phyloP scores from a whole-genome alignment of 2,797 vertebrate species.

The Microhierax caerulescens region DNA sequence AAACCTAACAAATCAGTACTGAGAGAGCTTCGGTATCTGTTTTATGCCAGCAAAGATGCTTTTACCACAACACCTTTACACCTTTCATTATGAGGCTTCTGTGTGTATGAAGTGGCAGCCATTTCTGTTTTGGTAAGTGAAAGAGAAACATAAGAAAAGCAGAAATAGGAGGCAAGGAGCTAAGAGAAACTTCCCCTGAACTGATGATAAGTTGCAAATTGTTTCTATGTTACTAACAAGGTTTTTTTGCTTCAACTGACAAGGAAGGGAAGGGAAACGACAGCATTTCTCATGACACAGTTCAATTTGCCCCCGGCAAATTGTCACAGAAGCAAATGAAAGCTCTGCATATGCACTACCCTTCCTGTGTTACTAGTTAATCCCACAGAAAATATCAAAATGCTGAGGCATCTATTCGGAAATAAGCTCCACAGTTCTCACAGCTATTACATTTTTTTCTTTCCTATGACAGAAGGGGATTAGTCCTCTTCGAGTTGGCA shows the following conservation, averaged over 20 bases:
- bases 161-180: neutral
- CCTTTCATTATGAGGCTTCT: constrained; percentile 10
- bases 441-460: constrained; percentile 11
- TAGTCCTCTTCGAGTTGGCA: neutral
- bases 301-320: neutral
- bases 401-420: constrained; percentile 54
- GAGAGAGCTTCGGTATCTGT: neutral
- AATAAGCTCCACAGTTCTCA: constrained; percentile 11
- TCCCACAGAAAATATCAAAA: constrained; percentile 53
- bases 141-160: neutral
- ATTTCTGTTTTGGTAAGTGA: neutral
- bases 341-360: constrained; percentile 45
- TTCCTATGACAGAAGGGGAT: neutral
- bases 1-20: constrained; percentile 24
- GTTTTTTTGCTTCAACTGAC: neutral
- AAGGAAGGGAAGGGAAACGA: neutral
- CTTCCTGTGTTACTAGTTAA: constrained; percentile 45
- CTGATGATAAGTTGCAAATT: neutral
- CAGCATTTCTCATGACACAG: neutral
- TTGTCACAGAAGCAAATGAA: constrained; percentile 38
- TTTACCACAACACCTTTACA: neutral
- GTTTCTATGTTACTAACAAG: neutral
- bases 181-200: neutral
- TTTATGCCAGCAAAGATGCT: constrained; percentile 1
- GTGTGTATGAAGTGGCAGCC: neutral